A percentile compares a stretch with the other conserved stretches of the same genome.
Evolutionary conservation across 2,113 vertebrate species (phyloP).

Genomic region (Zootoca vivipara): DNA sequence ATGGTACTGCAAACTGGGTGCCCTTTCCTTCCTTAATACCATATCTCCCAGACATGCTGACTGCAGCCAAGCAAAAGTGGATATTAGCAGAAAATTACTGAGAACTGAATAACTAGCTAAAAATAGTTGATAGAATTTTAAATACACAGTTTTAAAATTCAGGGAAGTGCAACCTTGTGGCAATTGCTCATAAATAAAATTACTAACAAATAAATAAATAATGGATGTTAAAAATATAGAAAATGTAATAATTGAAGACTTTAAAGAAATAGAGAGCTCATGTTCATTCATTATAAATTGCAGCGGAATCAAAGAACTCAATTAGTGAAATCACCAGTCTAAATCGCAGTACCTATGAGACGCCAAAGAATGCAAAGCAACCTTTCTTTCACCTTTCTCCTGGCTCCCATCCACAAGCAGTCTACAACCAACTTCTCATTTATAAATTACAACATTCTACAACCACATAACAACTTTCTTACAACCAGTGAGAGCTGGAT

Average conservation of each 20-base stretch:
- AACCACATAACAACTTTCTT: not conserved
- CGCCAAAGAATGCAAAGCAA: not conserved
- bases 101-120: not conserved
- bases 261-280: not conserved
- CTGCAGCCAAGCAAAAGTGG: not conserved
- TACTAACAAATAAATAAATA: conserved; percentile 9
- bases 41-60: not conserved
- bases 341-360: not conserved
- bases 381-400: not conserved
- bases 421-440: not conserved
- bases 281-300: not conserved
- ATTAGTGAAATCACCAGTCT: not conserved
- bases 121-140: not conserved
- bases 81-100: not conserved
- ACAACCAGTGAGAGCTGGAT: no score
- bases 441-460: not conserved
- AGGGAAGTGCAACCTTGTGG: not conserved
- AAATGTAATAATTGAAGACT: not conserved
- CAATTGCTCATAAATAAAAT: not conserved
- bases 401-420: not conserved
- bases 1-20: not conserved
- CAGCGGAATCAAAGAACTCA: not conserved
- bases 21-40: not conserved
- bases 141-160: not conserved
- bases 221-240: conserved; percentile 1